Percentiles rank a stretch among this genome's conserved stretches.
phyloP scores from a whole-genome alignment of 2,113 vertebrate species.

The Cephalopholis sonnerati region DNA sequence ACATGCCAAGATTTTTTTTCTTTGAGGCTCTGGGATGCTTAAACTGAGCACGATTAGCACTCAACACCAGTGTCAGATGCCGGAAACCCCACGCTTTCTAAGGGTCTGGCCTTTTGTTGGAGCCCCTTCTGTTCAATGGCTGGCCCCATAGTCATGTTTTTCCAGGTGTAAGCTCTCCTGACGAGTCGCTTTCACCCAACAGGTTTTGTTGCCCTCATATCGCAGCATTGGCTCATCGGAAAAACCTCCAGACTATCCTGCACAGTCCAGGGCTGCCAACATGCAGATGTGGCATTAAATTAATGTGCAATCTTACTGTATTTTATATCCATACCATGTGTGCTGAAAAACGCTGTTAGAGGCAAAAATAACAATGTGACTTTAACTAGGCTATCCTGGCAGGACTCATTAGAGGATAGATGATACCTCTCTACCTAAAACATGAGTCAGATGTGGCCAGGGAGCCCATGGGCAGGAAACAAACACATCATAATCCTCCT shows the following conservation, averaged over 20 bases:
- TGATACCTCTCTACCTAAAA: conserved; percentile 59
- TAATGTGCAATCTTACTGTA: conserved; percentile 8
- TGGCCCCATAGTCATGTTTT: conserved; percentile 42
- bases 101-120: conserved; percentile 49
- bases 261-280: neutral
- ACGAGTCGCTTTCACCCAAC: neutral
- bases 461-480: conserved; percentile 64
- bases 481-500: conserved; percentile 71
- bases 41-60: conserved; percentile 61
- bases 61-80: conserved; percentile 51
- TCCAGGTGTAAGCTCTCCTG: conserved; percentile 63
- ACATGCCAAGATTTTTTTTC: conserved; percentile 46
- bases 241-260: neutral
- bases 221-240: neutral
- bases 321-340: conserved; percentile 1
- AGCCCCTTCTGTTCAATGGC: conserved; percentile 25
- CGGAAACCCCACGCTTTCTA: conserved; percentile 44
- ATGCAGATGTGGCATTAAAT: conserved; percentile 14
- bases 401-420: conserved; percentile 62
- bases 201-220: neutral
- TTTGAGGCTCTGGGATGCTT: conserved; percentile 37
- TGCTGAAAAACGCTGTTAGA: conserved; percentile 38
- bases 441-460: conserved; percentile 65
- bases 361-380: conserved; percentile 42
- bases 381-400: conserved; percentile 44